These are phyloP conservation scores for Accipiter virgatus DNA, from an alignment of 2,113 vertebrate genomes.

Conservation along the genomic window DNA sequence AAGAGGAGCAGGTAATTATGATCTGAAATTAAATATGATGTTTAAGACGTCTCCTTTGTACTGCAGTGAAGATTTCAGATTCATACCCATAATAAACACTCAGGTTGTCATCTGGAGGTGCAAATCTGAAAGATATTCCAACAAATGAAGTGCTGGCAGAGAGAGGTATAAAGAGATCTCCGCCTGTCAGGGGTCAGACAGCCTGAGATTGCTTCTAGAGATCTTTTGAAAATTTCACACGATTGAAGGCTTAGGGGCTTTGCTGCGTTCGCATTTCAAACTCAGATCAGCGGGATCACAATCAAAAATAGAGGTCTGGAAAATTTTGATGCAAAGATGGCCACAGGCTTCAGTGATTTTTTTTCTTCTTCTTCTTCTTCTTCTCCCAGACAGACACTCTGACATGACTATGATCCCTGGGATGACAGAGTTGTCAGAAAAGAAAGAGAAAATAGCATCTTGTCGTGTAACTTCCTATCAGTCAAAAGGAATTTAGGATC, in stretches of 20 bases:
- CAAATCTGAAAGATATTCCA: constrained; percentile 94
- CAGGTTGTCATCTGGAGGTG: constrained; percentile 89
- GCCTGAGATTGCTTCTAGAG: constrained; percentile 96
- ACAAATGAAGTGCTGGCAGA: constrained; percentile 92
- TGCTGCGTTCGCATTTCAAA: constrained; percentile 92
- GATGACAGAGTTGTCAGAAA: constrained; percentile 80
- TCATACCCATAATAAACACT: constrained; percentile 89
- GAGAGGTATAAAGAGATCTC: constrained; percentile 90
- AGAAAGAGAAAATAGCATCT: constrained; percentile 80
- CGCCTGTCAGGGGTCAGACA: constrained; percentile 95
- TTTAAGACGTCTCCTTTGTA: constrained; percentile 76
- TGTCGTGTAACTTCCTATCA: constrained; percentile 73
- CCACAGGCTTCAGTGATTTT: constrained; percentile 66
- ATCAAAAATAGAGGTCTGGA: constrained; percentile 81
- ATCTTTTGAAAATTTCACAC: constrained; percentile 98
- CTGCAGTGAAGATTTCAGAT: constrained; percentile 76
- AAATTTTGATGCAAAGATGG: constrained; percentile 87
- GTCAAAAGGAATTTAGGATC: constrained; percentile 74
- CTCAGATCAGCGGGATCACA: constrained; percentile 93
- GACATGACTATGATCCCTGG: constrained; percentile 84
- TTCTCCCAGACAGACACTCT: constrained; percentile 74
- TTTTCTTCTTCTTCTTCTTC: not conserved
- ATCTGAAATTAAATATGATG: constrained; percentile 77
- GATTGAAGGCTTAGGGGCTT: constrained; percentile 96
- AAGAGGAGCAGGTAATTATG: constrained; percentile 67